Base-by-base conservation (phyloP, 2,888 invertebrate species). In the Brenthis hecate region DNA sequence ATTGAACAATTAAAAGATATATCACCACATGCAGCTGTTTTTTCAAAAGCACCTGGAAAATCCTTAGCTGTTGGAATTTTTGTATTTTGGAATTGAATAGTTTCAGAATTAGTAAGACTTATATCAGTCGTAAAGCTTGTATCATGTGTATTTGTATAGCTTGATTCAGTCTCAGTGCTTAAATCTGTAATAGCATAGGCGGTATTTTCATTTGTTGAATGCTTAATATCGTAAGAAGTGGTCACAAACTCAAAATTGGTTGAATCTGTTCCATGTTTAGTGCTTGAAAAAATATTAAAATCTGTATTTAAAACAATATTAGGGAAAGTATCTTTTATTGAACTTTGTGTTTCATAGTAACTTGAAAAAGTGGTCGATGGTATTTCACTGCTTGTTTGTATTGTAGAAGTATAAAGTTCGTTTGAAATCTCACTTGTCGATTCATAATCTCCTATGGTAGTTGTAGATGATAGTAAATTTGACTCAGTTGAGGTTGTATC, bases 1-100 rank as follows among this genome's bases (percentile, higher is more conserved):
- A 83, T 75, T 16, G 91, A 85, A 74, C 84, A 89, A 73, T 91
- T 92, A 57, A 91, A 86, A 0, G 83, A 71, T 48, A 83, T 77
- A 58, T 84, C 77, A 51, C 85, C 83, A 68, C 87, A 90, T 16
- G 72, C 69, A 16, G 69, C 73, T 32, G 56, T 16, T 65, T 65
- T 66, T 51, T 64, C 70, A 57, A 70, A 56, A 16, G 57, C 53
- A 47, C 56, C 68, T 23, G 51, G 56, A 55, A 64, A 56, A 36
- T 58, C 65, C 48, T 57, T 63, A 51, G 56, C 47, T 11, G 58
- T 68, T 32, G 69, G 66, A 19, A 32, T 61, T 48, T 66, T 47
- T 50, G 58, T 71, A 51, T 70, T 69, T 53, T 71, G 69, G 56
- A 51, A 43, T 47, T 51, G 55, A 19, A 16, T 43, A 60, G 23